These are phyloP conservation scores for Sesia bembeciformis DNA, from an alignment of 2,888 invertebrate species.

Conservation along the genomic window DNA sequence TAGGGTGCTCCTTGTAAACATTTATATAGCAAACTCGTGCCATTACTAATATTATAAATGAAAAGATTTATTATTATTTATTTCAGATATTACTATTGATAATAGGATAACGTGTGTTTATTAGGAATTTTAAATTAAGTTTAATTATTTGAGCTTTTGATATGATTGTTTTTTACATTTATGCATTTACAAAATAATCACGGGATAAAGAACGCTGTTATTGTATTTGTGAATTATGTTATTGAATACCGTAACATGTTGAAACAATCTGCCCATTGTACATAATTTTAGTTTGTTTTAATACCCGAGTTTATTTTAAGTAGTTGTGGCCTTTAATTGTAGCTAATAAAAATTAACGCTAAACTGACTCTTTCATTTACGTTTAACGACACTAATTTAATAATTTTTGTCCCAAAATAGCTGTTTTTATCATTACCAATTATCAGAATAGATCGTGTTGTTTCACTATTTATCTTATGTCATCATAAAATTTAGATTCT, in stretches of 20 bases:
- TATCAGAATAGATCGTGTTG: no score
- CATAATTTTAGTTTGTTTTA: constrained; percentile 25
- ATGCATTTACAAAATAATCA: constrained; percentile 1
- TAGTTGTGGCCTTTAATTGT: constrained; percentile 42
- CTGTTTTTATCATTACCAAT: no score
- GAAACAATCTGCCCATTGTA: constrained; percentile 19
- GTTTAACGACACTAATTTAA: no score
- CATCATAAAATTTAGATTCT: no score
- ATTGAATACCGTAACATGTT: background rate
- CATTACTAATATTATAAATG: constrained; percentile 45
- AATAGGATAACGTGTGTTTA: constrained; percentile 14
- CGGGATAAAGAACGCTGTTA: background rate
- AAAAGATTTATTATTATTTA: constrained; percentile 18
- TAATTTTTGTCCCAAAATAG: no score
- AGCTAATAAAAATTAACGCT: constrained; percentile 49
- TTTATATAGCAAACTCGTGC: constrained; percentile 34
- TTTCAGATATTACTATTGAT: constrained; percentile 19
- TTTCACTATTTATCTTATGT: no score
- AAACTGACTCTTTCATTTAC: constrained; percentile 3
- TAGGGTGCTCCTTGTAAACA: no score
- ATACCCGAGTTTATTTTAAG: constrained; percentile 23
- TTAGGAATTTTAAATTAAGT: constrained; percentile 9
- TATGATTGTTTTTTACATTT: constrained; percentile 1
- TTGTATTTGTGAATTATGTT: background rate
- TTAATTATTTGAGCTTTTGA: constrained; percentile 4